Conservation (phyloP, 2,797 vertebrate species). For the Pseudomugil gertrudae region DNA sequence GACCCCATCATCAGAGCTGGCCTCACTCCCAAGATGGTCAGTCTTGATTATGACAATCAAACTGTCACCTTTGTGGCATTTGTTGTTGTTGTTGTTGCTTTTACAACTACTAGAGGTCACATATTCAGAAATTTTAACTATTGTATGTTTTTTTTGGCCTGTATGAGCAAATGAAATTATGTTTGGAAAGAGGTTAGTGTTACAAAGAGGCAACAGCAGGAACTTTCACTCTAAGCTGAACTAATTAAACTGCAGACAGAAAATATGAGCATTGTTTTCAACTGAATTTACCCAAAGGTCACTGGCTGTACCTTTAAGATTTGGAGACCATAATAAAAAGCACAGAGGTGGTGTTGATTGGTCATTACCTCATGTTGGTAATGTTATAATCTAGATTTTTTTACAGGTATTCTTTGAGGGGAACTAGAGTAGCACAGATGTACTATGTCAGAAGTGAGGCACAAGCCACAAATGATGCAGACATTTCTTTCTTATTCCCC, state of each 20-base stretch:
- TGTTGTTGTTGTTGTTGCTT: no score
- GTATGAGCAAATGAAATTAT: no score
- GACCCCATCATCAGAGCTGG: no score
- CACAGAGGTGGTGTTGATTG: not conserved
- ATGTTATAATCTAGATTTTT: not conserved
- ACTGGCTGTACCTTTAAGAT: not conserved
- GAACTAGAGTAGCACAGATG: slow-evolving; percentile 9
- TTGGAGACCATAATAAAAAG: not conserved
- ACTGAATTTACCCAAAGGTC: not conserved
- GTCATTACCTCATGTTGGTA: not conserved
- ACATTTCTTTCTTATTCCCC: slow-evolving; percentile 39
- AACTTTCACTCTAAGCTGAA: not conserved
- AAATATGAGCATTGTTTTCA: not conserved
- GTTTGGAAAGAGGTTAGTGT: not conserved
- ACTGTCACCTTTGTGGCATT: no score
- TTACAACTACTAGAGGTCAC: no score
- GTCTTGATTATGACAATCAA: no score
- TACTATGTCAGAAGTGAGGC: slow-evolving; percentile 22
- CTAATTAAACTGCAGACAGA: not conserved
- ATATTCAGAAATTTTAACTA: no score
- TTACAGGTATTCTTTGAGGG: not conserved
- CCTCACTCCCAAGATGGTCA: no score
- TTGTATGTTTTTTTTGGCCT: no score
- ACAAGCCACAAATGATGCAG: slow-evolving; percentile 44
- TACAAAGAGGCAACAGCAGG: not conserved